Base-by-base conservation (phyloP, 2,797 vertebrate genomes). In the Enoplosus armatus region DNA sequence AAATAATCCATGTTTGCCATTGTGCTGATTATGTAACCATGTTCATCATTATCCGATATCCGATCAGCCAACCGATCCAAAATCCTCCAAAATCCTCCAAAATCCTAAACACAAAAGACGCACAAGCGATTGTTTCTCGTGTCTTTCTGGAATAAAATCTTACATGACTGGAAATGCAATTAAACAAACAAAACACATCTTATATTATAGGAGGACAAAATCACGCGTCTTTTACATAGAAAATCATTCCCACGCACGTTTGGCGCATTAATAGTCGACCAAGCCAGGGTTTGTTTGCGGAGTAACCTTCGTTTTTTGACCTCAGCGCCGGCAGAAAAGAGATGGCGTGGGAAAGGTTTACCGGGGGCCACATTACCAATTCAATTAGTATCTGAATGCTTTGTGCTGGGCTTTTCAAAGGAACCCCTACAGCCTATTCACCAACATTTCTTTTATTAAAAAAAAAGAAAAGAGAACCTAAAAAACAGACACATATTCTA, bases 321-420 rank as follows among this genome's bases (percentile, higher is more conserved):
- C 84, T 78, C 60, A 0, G 7, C n/a, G 39, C 8, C 33, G 48
- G 45, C 53, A 60, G 71, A 70, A 84, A 71, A 20, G 77, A 74
- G 51, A 27, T n/a, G 31, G 35, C 84, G 83, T 92, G 93, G 92
- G 88, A 91, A 93, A 87, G 56, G 74, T 82, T 92, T 55, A 24
- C 18, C 58, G 39, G 43, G 65, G 79, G 63, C 87, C 79, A 39
- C 48, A 69, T 90, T 89, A 88, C 85, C 86, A 93, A 88, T 90
- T 89, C 85, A 87, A 72, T 90, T 80, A 83, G 5, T 11, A 66
- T 29, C 54, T 75, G 31, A 47, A 20, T 37, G 29, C 72, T 76
- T 80, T 83, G 80, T 86, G 60, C 16, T 50, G 1, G 6, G 24
- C 16, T 65, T 77, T 37, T 77, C 11, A 84, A 76, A 12, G 2